phyloP scores from a whole-genome alignment of 2,888 invertebrate species.

The Pilophorus perplexus region DNA sequence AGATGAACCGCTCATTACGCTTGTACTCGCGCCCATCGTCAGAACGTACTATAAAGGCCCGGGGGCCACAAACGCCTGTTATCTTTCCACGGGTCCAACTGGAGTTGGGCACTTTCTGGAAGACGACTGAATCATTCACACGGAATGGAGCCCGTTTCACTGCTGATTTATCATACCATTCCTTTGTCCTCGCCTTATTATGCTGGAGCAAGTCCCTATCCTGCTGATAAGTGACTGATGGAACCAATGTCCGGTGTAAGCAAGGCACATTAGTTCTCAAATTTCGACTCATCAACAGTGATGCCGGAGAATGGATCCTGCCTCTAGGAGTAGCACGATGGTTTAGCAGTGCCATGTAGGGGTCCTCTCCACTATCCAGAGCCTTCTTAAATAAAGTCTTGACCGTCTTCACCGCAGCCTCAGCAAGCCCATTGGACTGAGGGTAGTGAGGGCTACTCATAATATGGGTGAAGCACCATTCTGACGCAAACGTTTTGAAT shows the following conservation, averaged over 20 bases:
- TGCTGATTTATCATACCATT: background rate
- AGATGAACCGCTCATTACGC: too few relatives aligned
- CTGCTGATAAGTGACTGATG: background rate
- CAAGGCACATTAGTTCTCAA: constrained; percentile 16
- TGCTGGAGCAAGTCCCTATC: constrained; percentile 16
- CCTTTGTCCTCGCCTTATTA: background rate
- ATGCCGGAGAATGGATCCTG: constrained; percentile 1
- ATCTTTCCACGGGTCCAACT: background rate
- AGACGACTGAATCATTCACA: too few relatives aligned
- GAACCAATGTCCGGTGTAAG: background rate
- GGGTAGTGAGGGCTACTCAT: constrained; percentile 48
- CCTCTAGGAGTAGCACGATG: constrained; percentile 1
- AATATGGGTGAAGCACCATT: constrained; percentile 46
- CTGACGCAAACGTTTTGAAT: constrained; percentile 46
- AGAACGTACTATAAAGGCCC: too few relatives aligned
- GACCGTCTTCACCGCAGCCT: too few relatives aligned
- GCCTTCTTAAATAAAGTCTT: constrained; percentile 28
- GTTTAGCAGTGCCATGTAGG: background rate
- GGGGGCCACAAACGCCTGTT: too few relatives aligned
- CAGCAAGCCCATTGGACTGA: too few relatives aligned
- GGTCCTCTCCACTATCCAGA: constrained; percentile 1
- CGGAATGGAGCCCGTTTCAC: too few relatives aligned
- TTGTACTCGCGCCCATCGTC: too few relatives aligned
- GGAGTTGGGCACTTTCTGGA: constrained; percentile 8
- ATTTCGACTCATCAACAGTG: background rate